Base-by-base conservation (phyloP, 2,113 vertebrate genomes). In the Xenopus laevis region DNA sequence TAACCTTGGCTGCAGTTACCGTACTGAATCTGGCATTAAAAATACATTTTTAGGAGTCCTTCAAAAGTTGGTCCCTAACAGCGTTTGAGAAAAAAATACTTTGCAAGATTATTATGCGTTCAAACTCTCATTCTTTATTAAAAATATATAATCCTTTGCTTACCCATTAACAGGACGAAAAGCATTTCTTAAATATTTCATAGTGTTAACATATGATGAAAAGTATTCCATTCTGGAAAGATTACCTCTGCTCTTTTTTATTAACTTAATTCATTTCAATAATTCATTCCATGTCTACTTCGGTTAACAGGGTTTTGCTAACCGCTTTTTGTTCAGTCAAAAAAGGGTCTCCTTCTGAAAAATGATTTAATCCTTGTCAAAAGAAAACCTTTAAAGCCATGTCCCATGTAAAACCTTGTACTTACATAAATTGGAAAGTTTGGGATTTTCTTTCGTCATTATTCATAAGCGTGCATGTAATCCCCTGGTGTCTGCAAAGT, bases 231-330 rank as follows among this genome's bases (percentile, higher is more conserved):
- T 57, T n/a, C 52, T 53, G 20, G 46, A 21, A 68, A 68, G 23
- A 68, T 46, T 12, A 50, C 18, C 21, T 40, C 50, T 68, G 27
- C 47, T 68, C 55, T 46, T 47, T 69, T 69, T 17, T 69, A 13
- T 33, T 69, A 55, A 69, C 27, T 57, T 57, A 69, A 55, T 68
- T 69, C 45, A 30, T 55, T 18, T 69, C 18, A 69, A 69, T 69
- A 69, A 69, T 69, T 69, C 12, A 69, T 69, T 57, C 30, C 45
- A 67, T 52, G 65, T 52, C 65, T 47, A 21, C 20, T 67, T 67
- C 11, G 21, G 13, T 18, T 68, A 52, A 30, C 30, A 68, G 23
- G 47, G 11, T 68, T 68, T 45, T 53, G 47, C 27, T 27, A 55
- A 9, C 66, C 18, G 11, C 12, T 53, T 47, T 66, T 46, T 66